Percentiles rank a stretch among this genome's conserved stretches.
These are phyloP conservation scores for Eustalomyia histrio DNA, from an alignment of 2,888 invertebrate species.

Conservation along the genomic window DNA sequence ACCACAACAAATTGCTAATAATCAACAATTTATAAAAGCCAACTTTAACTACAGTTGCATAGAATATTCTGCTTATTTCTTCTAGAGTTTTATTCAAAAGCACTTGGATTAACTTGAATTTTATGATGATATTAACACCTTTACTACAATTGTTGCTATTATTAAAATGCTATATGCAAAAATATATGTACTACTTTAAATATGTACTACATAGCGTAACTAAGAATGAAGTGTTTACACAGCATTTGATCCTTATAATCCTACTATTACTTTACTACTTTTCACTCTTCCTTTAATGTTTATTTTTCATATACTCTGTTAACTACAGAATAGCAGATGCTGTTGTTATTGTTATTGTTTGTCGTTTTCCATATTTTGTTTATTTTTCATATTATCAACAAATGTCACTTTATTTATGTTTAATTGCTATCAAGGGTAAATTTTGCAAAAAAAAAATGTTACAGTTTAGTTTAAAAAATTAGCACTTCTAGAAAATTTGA, in stretches of 20 bases:
- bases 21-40: not conserved
- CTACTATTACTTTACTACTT: not conserved
- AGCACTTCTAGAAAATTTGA: not conserved
- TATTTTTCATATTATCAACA: conserved; percentile 44
- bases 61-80: not conserved
- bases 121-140: not conserved
- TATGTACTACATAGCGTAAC: too few relatives aligned
- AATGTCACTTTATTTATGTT: conserved; percentile 54
- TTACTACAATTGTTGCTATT: not conserved
- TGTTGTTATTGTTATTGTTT: conserved; percentile 9
- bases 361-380: not conserved
- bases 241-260: conserved; percentile 49
- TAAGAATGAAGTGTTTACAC: conserved; percentile 42
- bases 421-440: conserved; percentile 29
- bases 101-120: not conserved
- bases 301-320: not conserved
- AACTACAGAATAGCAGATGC: conserved; percentile 15
- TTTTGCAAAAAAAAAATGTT: not conserved
- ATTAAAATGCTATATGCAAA: not conserved
- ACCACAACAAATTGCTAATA: not conserved
- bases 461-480: not conserved
- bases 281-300: not conserved
- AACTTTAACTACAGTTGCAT: not conserved
- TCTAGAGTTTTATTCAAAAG: not conserved
- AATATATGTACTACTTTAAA: not conserved